A percentile compares a stretch with the other conserved stretches of the same genome.
Conservation (phyloP, 2,113 vertebrate genomes). For the Oceanodroma tethys region DNA sequence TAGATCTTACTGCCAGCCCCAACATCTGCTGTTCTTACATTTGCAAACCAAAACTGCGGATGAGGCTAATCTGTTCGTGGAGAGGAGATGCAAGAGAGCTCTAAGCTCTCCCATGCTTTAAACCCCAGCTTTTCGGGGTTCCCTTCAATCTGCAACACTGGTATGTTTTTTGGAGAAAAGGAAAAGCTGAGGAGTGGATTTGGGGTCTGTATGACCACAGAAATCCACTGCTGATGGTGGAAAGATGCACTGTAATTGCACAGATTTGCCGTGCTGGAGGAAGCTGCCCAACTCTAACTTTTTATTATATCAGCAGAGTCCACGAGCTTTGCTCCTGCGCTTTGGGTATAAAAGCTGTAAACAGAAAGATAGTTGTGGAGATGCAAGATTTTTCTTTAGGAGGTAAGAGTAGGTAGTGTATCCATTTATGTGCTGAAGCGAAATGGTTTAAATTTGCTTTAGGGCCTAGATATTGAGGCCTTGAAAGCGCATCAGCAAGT, state of each 20-base stretch:
- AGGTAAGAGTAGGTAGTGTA: not conserved
- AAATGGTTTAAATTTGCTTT: not conserved
- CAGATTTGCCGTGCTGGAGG: not conserved
- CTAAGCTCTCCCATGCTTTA: not conserved
- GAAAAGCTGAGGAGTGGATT: not conserved
- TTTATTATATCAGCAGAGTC: accelerated
- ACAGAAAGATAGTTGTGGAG: not conserved
- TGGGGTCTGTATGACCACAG: not conserved
- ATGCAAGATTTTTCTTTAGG: not conserved
- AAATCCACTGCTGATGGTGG: not conserved
- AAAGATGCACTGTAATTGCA: not conserved
- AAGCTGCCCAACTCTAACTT: not conserved
- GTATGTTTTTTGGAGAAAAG: not conserved
- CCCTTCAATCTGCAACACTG: not conserved
- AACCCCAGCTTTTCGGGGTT: not conserved
- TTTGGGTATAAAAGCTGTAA: not conserved
- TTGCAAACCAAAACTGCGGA: not conserved
- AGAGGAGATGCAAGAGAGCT: not conserved
- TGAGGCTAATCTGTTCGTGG: not conserved
- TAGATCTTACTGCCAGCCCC: not conserved
- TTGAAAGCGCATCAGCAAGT: not conserved
- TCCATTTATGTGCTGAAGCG: not conserved
- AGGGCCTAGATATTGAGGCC: not conserved
- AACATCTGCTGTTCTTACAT: not conserved
- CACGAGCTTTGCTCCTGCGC: not conserved